Conservation (phyloP, 2,113 vertebrate species). For the Hippocampus comes region DNA sequence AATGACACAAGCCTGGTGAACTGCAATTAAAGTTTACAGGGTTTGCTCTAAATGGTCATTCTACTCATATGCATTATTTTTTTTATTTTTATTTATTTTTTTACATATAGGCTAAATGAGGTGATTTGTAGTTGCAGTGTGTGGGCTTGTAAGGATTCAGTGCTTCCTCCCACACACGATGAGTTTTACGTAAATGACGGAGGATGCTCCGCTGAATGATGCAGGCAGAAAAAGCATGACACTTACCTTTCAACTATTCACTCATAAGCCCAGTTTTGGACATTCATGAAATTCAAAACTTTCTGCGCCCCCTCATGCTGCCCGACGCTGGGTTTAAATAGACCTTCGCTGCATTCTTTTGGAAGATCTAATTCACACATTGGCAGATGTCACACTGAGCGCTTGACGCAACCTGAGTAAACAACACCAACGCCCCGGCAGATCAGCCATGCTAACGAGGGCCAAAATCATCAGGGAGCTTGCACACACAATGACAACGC, state of each 20-base stretch:
- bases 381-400: slow-evolving; percentile 50
- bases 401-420: slow-evolving; percentile 56
- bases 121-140: slow-evolving; percentile 56
- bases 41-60: background rate
- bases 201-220: slow-evolving; percentile 53
- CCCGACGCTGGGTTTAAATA: slow-evolving; percentile 25
- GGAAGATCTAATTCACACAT: slow-evolving; percentile 54
- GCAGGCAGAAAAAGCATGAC: slow-evolving; percentile 48
- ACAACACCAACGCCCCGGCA: slow-evolving; percentile 35
- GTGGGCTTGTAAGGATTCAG: slow-evolving; percentile 58
- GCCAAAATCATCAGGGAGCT: slow-evolving; percentile 16
- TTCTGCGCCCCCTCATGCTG: slow-evolving; percentile 21
- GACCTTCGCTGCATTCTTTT: slow-evolving; percentile 29
- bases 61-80: background rate
- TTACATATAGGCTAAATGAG: slow-evolving; percentile 36
- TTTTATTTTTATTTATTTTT: slow-evolving; percentile 31
- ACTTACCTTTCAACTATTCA: slow-evolving; percentile 55
- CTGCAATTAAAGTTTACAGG: slow-evolving; percentile 21
- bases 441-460: slow-evolving; percentile 19
- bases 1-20: slow-evolving; percentile 41
- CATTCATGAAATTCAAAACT: slow-evolving; percentile 40
- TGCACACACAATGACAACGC: slow-evolving; percentile 7
- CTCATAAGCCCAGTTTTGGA: slow-evolving; percentile 22
- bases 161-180: slow-evolving; percentile 50
- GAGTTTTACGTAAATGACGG: slow-evolving; percentile 52